Conservation (phyloP, 2,888 invertebrate genomes). For the Netelia virgata region DNA sequence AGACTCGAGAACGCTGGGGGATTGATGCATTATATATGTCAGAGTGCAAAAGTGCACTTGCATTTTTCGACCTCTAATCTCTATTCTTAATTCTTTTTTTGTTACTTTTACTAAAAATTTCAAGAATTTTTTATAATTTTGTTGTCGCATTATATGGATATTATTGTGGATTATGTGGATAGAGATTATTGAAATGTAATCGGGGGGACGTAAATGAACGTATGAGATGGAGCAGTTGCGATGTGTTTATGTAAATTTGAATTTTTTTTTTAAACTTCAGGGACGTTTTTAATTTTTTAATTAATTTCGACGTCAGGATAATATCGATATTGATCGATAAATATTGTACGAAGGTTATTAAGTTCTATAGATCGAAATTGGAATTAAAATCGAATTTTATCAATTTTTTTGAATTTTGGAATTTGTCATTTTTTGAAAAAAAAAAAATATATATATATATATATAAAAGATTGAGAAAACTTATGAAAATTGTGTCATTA, state of each 20-base stretch:
- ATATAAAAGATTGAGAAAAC: too few relatives aligned
- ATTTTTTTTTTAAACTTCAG: not conserved
- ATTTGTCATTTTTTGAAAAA: not conserved
- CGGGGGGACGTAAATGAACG: slow-evolving; percentile 23
- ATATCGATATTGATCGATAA: too few relatives aligned
- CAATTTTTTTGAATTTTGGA: not conserved
- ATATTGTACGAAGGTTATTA: too few relatives aligned
- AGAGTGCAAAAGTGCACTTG: slow-evolving; percentile 62
- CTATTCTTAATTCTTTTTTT: not conserved
- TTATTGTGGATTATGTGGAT: too few relatives aligned
- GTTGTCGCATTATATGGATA: too few relatives aligned
- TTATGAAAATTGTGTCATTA: too few relatives aligned
- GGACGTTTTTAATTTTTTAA: too few relatives aligned
- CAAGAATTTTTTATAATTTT: too few relatives aligned
- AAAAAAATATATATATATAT: not conserved
- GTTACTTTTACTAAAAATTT: not conserved
- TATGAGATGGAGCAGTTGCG: slow-evolving; percentile 9
- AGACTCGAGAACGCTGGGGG: slow-evolving; percentile 46
- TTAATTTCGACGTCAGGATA: too few relatives aligned
- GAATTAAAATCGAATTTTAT: not conserved
- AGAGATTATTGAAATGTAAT: too few relatives aligned
- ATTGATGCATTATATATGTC: slow-evolving; percentile 69
- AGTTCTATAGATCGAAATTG: too few relatives aligned
- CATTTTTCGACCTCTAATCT: not conserved
- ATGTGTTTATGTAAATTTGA: not conserved